Conservation (phyloP, 2,113 vertebrate species). For the Dryoscopus gambensis region DNA sequence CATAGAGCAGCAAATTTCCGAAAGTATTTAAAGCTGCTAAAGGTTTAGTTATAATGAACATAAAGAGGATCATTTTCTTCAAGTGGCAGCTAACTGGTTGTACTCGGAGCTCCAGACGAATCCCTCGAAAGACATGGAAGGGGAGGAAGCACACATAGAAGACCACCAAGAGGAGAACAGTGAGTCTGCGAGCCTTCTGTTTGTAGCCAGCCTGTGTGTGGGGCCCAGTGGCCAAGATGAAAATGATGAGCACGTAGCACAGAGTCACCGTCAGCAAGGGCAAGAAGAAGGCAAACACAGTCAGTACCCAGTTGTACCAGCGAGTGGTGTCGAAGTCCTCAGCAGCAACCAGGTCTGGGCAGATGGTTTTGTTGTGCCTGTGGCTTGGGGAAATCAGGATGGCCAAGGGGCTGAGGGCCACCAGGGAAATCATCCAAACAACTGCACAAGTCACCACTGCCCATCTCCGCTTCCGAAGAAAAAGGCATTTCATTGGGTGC, state of each 20-base stretch:
- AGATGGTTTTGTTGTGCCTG: background rate
- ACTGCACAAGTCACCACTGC: slow-evolving; percentile 26
- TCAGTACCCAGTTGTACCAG: slow-evolving; percentile 71
- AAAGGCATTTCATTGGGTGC: slow-evolving; percentile 53
- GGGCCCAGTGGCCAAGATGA: slow-evolving; percentile 57
- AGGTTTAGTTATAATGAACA: slow-evolving; percentile 71
- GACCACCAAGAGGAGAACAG: slow-evolving; percentile 69
- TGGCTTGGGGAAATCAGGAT: background rate
- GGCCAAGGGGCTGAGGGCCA: slow-evolving; percentile 52
- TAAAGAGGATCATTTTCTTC: background rate
- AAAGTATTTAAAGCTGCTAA: slow-evolving; percentile 77
- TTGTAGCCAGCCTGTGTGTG: background rate
- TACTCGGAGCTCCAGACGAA: slow-evolving; percentile 24
- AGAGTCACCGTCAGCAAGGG: slow-evolving; percentile 72
- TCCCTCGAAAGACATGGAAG: slow-evolving; percentile 55
- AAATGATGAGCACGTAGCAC: slow-evolving; percentile 70
- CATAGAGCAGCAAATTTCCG: slow-evolving; percentile 78
- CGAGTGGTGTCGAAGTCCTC: background rate
- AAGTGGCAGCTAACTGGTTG: background rate
- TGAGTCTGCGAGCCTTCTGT: slow-evolving; percentile 66
- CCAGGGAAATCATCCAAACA: slow-evolving; percentile 56
- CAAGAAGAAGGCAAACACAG: slow-evolving; percentile 63
- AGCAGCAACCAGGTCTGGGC: slow-evolving; percentile 62
- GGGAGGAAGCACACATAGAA: slow-evolving; percentile 75
- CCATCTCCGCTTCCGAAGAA: slow-evolving; percentile 51